Evolutionary conservation across 2,888 invertebrate genomes (phyloP).

Genomic region (Drosophila pseudotalamancana): DNA sequence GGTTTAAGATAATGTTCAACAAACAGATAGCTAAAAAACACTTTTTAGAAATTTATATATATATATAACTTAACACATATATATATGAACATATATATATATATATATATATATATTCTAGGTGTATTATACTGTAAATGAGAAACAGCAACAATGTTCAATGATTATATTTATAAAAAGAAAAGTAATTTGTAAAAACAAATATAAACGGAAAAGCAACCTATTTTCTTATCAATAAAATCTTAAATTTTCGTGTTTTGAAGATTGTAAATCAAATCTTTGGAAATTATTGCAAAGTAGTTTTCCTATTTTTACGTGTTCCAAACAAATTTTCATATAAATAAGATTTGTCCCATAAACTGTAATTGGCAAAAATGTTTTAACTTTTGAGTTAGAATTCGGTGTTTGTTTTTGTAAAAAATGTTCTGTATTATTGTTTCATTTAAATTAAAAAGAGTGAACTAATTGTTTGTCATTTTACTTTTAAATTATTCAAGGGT

Average conservation of each 20-base stretch:
- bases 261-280: conserved; percentile 5
- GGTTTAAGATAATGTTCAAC: conserved; percentile 53
- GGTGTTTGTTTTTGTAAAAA: no score
- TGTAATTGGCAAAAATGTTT: no score
- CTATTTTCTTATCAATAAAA: conserved; percentile 61
- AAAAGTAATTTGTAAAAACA: conserved; percentile 40
- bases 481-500: no score
- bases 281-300: neutral
- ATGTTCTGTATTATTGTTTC: no score
- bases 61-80: conserved; percentile 13
- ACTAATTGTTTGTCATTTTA: no score
- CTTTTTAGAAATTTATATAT: conserved; percentile 61
- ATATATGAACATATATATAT: conserved; percentile 6
- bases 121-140: conserved; percentile 32
- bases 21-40: conserved; percentile 47
- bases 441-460: no score
- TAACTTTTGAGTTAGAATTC: no score
- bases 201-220: conserved; percentile 50
- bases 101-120: conserved; percentile 14
- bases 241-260: conserved; percentile 17
- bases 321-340: no score
- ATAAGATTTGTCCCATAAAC: no score
- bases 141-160: conserved; percentile 47
- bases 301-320: no score
- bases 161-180: conserved; percentile 46